Base-by-base conservation (phyloP, 2,888 invertebrate species). In the Fissipunctia ypsillon region DNA sequence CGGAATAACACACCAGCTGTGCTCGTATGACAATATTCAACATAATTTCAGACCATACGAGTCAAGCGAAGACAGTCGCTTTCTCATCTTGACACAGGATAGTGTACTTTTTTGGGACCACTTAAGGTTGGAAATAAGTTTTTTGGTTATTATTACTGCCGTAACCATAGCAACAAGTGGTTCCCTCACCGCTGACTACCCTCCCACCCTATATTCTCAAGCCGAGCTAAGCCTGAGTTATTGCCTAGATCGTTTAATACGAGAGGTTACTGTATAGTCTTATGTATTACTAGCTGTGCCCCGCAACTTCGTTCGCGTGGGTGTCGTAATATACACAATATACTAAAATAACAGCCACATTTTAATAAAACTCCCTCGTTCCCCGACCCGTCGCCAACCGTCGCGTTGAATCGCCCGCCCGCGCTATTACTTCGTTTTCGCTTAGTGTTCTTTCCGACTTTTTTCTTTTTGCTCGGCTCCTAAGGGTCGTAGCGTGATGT, bases 101-200 rank as follows among this genome's bases (percentile, higher is more conserved):
- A 77, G 14, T 76, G 31, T 68, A 72, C 85, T 74, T 67, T 87
- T 66, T 50, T 22, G 3, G 0, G 5, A 19, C 59, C n/a, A 63
- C 31, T 41, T 73, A 86, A 67, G 80, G 81, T 67, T 77, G 43
- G 70, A 69, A 76, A 76, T 85, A 71, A 74, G 69, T 78, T 80
- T 84, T 84, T 67, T 70, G 80, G 72, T 84, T 65, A 76, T 83
- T 87, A 76, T 88, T 85, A 70, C 78, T 78, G 78, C 85, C 80
- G 92, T 94, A 83, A 90, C 91, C 91, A 93, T 94, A 93, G 93
- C 94, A 94, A 94, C 94, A 94, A 91, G 94, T 95, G 91, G 90
- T 85, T 86, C 71, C 80, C 87, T 86, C 88, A 84, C 85, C 80
- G 84, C 83, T 84, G 85, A 78, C 83, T 86, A 85, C 65, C 80